Conservation (phyloP, 2,797 vertebrate species). For the Australoheros facetus region DNA sequence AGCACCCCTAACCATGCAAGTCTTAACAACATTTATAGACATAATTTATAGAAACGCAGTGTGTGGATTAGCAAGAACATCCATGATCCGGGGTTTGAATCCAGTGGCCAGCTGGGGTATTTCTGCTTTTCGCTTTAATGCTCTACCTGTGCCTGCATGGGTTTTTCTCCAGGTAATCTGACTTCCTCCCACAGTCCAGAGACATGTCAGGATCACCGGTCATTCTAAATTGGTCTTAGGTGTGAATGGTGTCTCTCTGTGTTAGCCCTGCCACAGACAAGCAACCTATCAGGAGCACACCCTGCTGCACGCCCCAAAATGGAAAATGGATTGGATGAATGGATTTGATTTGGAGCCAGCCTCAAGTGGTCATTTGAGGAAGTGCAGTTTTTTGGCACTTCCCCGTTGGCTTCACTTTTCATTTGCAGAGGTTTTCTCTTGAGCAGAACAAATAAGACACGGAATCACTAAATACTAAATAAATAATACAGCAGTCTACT, state of each 20-base stretch:
- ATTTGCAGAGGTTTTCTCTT: neutral
- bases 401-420: fast-evolving
- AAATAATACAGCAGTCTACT: neutral
- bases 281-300: neutral
- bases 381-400: neutral
- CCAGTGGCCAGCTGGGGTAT: neutral
- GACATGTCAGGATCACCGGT: neutral
- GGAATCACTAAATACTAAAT: neutral
- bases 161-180: neutral
- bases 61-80: neutral
- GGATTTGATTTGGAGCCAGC: neutral
- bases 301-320: neutral
- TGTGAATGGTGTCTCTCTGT: neutral
- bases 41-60: neutral
- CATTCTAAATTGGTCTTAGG: neutral
- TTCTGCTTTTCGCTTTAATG: neutral
- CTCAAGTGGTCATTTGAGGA: neutral
- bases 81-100: neutral
- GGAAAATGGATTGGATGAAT: neutral
- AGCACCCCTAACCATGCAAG: neutral
- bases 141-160: neutral
- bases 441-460: neutral
- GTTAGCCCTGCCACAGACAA: too few relatives aligned
- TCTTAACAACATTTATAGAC: neutral
- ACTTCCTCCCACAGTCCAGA: neutral